Evolutionary conservation across 2,888 invertebrate genomes (phyloP).

Genomic region (Xanthia togata): DNA sequence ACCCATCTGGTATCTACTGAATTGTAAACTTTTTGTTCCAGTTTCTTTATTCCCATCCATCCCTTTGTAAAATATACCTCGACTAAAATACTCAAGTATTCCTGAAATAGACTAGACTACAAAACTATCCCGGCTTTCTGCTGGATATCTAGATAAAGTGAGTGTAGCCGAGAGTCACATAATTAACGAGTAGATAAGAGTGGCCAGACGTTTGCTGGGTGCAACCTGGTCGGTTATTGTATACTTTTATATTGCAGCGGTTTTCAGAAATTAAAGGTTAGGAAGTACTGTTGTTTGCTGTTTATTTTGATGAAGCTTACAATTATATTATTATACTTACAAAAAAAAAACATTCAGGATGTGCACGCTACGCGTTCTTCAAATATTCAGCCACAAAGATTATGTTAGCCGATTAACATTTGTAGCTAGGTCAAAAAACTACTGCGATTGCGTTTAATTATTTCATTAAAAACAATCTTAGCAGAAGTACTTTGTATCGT

Average conservation of each 20-base stretch:
- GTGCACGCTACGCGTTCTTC: neutral
- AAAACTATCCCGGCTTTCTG: conserved; percentile 44
- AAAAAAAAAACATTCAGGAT: neutral
- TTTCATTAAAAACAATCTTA: neutral
- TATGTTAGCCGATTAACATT: neutral
- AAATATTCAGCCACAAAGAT: neutral
- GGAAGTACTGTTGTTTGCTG: neutral
- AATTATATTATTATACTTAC: neutral
- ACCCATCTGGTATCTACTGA: too few species aligned
- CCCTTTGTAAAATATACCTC: neutral
- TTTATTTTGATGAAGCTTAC: neutral
- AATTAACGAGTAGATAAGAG: conserved; percentile 61
- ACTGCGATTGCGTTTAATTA: neutral
- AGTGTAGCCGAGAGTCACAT: conserved; percentile 45
- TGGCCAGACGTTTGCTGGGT: conserved; percentile 30
- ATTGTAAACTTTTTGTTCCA: neutral
- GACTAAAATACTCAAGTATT: neutral
- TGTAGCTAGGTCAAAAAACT: neutral
- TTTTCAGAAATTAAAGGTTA: neutral
- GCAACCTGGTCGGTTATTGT: conserved; percentile 36
- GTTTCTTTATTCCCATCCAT: too few species aligned
- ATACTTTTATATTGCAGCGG: conserved; percentile 25
- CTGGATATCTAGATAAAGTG: conserved; percentile 47
- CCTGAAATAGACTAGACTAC: conserved; percentile 1
- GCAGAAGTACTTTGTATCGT: too few species aligned